Evolutionary conservation across 2,888 invertebrate species (phyloP).

Genomic region (Uropetala carovei): DNA sequence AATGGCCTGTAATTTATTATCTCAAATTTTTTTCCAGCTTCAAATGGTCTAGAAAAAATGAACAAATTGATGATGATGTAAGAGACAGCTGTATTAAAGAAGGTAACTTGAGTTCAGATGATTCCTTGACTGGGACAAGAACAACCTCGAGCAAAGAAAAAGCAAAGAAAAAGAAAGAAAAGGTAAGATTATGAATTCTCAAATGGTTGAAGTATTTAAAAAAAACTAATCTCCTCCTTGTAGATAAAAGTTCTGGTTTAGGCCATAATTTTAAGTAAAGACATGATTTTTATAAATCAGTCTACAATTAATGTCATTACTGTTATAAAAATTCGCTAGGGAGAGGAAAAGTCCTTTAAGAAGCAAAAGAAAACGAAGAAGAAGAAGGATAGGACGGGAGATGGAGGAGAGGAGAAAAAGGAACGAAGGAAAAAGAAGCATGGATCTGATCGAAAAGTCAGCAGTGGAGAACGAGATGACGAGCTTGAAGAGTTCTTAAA

Average conservation of each 20-base stretch:
- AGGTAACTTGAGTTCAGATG: conserved; percentile 42
- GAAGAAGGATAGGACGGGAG: conserved; percentile 73
- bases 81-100: conserved; percentile 29
- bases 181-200: conserved; percentile 45
- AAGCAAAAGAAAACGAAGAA: conserved; percentile 73
- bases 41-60: conserved; percentile 9
- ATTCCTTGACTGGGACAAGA: conserved; percentile 14
- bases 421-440: conserved; percentile 71
- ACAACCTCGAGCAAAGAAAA: conserved; percentile 62
- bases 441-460: conserved; percentile 75
- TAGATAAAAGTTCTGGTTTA: too few species aligned
- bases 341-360: conserved; percentile 74
- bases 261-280: too few species aligned
- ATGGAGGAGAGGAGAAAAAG: conserved; percentile 74
- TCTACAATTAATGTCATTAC: conserved; percentile 42
- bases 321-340: conserved; percentile 69
- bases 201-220: conserved; percentile 68
- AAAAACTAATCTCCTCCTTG: neutral
- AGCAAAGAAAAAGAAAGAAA: conserved; percentile 56
- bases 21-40: neutral
- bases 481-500: conserved; percentile 82
- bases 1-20: too few species aligned
- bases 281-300: too few species aligned
- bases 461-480: conserved; percentile 72
- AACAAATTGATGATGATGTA: neutral